Evolutionary conservation across 1,140 invertebrate species (phyloP), one percentile per base, ranked within the genome.

Genomic region (Dreissena rostriformis): DNA sequence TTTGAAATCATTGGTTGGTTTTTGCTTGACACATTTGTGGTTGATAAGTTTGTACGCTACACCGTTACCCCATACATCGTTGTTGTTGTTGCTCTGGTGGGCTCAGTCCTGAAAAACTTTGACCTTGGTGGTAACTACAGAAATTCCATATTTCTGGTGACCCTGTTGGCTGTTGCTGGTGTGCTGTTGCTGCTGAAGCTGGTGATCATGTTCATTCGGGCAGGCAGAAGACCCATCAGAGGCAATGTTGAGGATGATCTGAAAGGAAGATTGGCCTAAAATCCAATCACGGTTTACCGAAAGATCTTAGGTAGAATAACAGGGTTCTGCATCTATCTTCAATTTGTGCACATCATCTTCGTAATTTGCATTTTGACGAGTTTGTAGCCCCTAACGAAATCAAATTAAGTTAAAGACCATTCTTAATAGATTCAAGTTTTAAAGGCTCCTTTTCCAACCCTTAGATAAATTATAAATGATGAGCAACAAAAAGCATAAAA

Each of bases 11-110:
- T 88, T 17, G 70, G 77, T 5, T 92, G 86, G 77, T 88, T 88
- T 57, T 22, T 63, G 15, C 77, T 87, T 0, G 92, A 92, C 74
- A 73, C 88, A 15, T 86, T 88, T 57, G 15, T 88, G 0, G 51
- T 89, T 17, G 88, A 90, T 55, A 88, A 78, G 57, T 89, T 79
- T 70, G 51, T 82, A 5, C 85, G 89, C 19, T 90, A 89, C 63
- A 78, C 76, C 2, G 66, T 87, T 71, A 88, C 76, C 26, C 88
- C 84, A 12, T 90, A 88, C 65, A 77, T 89, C 28, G 80, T 86
- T 51, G 19, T 90, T 4, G 52, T 87, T 19, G 63, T 90, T 11
- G 89, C 81, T 10, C 76, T 90, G 28, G 26, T 79, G 17, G 89
- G 88, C 24, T 79, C 71, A 39, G 26, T 87, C 4, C 15, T 51